Percentiles rank a stretch among this genome's conserved stretches.
Evolutionary conservation across 2,888 invertebrate genomes (phyloP).

Genomic region (Incurvaria masculella): DNA sequence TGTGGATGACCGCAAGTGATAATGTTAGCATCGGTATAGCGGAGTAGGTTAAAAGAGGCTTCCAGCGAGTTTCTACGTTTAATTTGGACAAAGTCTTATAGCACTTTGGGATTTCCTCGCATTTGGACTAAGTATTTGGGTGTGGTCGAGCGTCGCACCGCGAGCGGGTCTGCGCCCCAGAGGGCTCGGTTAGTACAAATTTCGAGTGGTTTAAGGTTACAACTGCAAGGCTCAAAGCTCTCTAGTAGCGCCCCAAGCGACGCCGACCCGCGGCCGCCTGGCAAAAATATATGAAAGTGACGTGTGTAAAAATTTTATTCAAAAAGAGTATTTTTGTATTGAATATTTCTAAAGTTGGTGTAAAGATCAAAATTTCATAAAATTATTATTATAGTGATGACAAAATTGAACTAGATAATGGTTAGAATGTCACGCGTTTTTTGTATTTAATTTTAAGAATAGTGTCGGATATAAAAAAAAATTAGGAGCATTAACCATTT

Average conservation of each 20-base stretch:
- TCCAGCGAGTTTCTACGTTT: not conserved
- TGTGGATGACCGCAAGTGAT: no score
- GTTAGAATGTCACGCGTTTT: conserved; percentile 55
- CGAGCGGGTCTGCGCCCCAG: not conserved
- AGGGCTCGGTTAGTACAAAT: conserved; percentile 46
- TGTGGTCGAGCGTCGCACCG: not conserved
- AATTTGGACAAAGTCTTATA: conserved; percentile 1
- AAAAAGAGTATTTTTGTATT: conserved; percentile 61
- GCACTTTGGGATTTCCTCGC: conserved; percentile 32
- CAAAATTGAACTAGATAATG: conserved; percentile 52
- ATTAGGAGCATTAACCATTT: conserved; percentile 70
- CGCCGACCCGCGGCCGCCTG: conserved; percentile 30
- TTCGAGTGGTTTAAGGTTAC: conserved; percentile 55
- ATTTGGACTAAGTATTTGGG: conserved; percentile 47
- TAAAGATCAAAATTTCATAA: conserved; percentile 61
- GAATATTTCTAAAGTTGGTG: conserved; percentile 60
- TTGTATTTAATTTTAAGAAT: conserved; percentile 61
- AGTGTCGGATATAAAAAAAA: conserved; percentile 61
- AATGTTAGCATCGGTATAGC: no score
- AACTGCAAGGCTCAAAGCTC: conserved; percentile 49
- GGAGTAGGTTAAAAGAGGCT: no score
- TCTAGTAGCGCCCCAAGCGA: conserved; percentile 43
- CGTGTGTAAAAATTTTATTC: conserved; percentile 58
- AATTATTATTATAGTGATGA: conserved; percentile 44
- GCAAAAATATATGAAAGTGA: conserved; percentile 36